Evolutionary conservation across 1,140 invertebrate species (phyloP), one percentile per base, ranked within the genome.

Genomic region (Akabosia matsudoensis): DNA sequence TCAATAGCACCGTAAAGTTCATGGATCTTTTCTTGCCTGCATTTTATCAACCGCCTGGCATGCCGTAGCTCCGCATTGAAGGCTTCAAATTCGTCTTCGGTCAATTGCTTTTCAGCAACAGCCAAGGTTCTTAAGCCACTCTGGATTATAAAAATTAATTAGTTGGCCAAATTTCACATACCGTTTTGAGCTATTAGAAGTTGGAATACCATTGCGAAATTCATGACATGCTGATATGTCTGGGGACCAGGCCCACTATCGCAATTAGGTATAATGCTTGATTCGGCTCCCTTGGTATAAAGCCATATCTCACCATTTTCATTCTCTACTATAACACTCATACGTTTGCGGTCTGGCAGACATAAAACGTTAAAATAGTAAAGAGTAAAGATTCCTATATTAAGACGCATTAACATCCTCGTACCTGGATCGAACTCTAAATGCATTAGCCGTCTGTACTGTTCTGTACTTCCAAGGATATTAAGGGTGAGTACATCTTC

Each of bases 241-340:
- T 84, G 81, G 1, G 85, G 80, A 14, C 84, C 76, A 0, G 85
- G 83, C 3, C 88, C 88, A 0, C 81, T 33, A 1, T 76, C 79
- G 7, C 86, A 86, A 4, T 91, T 82, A 0, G 91, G 90, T 33
- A 94, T 86, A 0, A 95, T 86, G 30, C 61, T 67, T 2, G 90
- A 88, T 83, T 95, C 93, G 4, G 93, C 93, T 4, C 93, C 93
- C 85, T 96, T 96, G 78, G 91, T 92, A 74, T 92, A 89, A 33
- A 93, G 83, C 89, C 88, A 91, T 31, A 90, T 88, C 80, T 88
- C 85, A 1, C 83, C 85, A 13, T 83, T 78, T 1, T 82, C 75
- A 74, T 88, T 86, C 76, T 85, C 82, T 0, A 91, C 84, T 67
- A 91, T 88, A 33, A 91, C 88, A 70, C 89, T 90, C 90, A 91